A percentile compares a stretch with the other conserved stretches of the same genome.
Evolutionary conservation across 2,888 invertebrate genomes (phyloP).

Genomic region (Tineola bisselliella): DNA sequence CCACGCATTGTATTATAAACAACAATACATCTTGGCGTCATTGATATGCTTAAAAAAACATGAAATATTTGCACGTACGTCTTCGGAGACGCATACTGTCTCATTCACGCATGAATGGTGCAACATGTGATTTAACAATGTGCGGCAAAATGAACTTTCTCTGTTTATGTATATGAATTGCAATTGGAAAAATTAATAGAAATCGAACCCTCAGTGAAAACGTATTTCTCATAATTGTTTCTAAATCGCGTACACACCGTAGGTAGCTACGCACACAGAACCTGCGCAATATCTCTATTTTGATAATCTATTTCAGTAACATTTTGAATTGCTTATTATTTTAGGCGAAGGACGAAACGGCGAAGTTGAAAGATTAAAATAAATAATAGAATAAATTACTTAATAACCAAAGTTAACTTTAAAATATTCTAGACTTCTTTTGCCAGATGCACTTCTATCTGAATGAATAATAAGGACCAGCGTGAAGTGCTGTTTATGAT

Average conservation of each 20-base stretch:
- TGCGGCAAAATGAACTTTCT: neutral
- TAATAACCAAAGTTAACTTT: no score
- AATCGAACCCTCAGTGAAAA: neutral
- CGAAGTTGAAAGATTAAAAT: no score
- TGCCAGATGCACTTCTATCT: no score
- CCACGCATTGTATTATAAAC: neutral
- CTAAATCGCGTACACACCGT: neutral
- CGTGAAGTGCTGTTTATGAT: no score
- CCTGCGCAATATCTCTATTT: no score
- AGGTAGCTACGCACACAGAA: no score
- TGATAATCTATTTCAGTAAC: no score
- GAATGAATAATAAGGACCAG: no score
- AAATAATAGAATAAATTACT: no score
- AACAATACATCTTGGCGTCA: neutral
- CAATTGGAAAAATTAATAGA: neutral
- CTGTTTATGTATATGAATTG: neutral
- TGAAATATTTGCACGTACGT: conserved; percentile 8
- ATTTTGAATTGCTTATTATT: no score
- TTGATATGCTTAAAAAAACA: neutral
- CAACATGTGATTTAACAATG: neutral
- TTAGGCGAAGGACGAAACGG: no score
- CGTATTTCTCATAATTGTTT: neutral
- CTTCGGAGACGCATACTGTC: conserved; percentile 5
- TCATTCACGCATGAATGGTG: conserved; percentile 7
- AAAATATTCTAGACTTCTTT: no score